Evolutionary conservation across 2,797 vertebrate genomes (phyloP).

Genomic region (Acropternis orthonyx): DNA sequence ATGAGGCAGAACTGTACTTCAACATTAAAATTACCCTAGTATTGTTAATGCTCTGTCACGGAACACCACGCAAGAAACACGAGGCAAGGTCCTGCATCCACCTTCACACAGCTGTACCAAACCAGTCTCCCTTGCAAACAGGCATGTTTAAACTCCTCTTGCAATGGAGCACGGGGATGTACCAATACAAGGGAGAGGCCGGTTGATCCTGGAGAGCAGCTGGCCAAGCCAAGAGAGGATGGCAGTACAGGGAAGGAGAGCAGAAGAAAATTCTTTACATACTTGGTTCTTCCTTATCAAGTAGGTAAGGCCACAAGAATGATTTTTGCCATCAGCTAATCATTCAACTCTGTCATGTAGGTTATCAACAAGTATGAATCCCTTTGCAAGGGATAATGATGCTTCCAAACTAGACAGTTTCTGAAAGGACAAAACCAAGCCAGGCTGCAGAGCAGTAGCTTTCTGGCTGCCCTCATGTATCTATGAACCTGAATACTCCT

Average conservation of each 20-base stretch:
- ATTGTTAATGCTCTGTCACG: neutral
- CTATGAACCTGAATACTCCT: neutral
- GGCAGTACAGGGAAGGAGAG: neutral
- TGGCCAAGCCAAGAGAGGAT: neutral
- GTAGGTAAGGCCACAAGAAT: neutral
- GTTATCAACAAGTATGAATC: neutral
- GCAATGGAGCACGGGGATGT: neutral
- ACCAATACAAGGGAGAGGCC: accelerated
- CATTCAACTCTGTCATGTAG: neutral
- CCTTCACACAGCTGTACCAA: neutral
- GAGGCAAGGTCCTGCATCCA: neutral
- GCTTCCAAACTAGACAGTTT: neutral
- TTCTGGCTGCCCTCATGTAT: neutral
- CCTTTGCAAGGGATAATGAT: accelerated
- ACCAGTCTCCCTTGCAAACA: neutral
- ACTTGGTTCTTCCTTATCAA: neutral
- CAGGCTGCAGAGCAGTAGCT: neutral
- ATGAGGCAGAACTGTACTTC: neutral
- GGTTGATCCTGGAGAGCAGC: neutral
- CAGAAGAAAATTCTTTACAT: accelerated
- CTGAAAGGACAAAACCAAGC: neutral
- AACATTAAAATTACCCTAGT: neutral
- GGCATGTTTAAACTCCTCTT: neutral
- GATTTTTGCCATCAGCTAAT: neutral
- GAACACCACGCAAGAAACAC: neutral